A percentile compares a stretch with the other conserved stretches of the same genome.
Evolutionary conservation across 2,113 vertebrate genomes (phyloP).

Genomic region (chimpanzee (Pan troglodytes)): DNA sequence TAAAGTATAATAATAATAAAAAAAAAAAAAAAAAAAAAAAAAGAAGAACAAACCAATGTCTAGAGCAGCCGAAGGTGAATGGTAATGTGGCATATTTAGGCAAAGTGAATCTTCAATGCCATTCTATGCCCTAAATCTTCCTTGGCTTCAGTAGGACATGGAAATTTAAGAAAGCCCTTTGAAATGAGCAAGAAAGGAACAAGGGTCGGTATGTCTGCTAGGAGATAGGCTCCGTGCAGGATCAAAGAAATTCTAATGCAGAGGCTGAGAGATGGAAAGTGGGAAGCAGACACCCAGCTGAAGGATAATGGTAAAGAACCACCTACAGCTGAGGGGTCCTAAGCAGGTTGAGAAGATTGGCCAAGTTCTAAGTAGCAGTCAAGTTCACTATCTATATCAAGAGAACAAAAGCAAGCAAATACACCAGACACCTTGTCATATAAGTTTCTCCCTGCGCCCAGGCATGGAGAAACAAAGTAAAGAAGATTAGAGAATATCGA

Average conservation of each 20-base stretch:
- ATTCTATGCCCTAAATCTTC: accelerated
- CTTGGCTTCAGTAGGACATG: background rate
- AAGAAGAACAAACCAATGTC: background rate
- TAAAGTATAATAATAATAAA: too few species aligned
- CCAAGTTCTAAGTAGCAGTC: background rate
- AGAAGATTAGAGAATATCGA: background rate
- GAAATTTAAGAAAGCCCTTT: accelerated
- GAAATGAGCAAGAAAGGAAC: background rate
- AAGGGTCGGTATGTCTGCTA: background rate
- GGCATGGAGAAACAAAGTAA: background rate
- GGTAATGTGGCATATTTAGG: background rate
- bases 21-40: too few species aligned
- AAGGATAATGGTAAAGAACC: background rate
- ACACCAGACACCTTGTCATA: background rate
- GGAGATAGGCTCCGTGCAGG: accelerated
- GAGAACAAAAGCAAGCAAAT: background rate
- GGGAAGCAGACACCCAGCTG: background rate
- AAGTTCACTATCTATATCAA: background rate
- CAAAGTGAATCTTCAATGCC: background rate
- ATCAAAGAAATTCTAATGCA: background rate
- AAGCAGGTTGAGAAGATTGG: background rate
- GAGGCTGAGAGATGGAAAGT: background rate
- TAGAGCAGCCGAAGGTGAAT: background rate
- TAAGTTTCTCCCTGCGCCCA: background rate
- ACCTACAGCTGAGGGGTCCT: background rate